Base-by-base conservation (phyloP, 2,797 vertebrate genomes). In the Amniataba percoides region DNA sequence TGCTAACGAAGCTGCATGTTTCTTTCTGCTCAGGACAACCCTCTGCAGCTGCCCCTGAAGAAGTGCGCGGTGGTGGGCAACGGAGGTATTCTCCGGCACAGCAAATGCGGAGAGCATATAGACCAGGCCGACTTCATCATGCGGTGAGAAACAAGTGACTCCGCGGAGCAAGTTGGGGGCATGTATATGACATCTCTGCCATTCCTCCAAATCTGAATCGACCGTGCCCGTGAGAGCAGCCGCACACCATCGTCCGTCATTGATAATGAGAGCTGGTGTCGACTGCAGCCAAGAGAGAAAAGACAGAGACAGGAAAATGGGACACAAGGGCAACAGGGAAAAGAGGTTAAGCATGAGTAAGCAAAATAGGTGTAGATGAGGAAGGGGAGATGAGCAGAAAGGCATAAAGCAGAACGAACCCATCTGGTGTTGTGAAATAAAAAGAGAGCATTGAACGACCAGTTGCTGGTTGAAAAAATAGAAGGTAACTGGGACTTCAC, bases 1-100 rank as follows among this genome's bases (percentile, higher is more conserved):
- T 11, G 2, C 31, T 81, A 71, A 87, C 58, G 10, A 52, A 68
- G 14, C 42, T 43, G 8, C 21, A 39, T 56, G n/a, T 70, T 51
- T 19, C 25, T n/a, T 66, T 39, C 42, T 76, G 49, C 85, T 87
- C 94, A 99, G 98, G 96, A 95, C 85, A 97, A 95, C 79, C 98
- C 97, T 58, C 95, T 99, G 91, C 96, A 96, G 90, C 93, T 95
- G 74, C 97, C 97, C 16, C 86, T 99, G 90, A 99, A 97, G 95
- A 98, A 94, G 90, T 99, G 98, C 5, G 96, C 97, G 0, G 97
- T 99, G 89, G 98, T 99, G 85, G 98, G 98, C 70, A 99, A 99
- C 5, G 97, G 98, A 21, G 98, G 98, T 68, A 97, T 99, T 89
- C 95, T 99, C 90, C 96, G 97, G 82, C 94, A 94, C 90, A 99